Percentiles rank a stretch among this genome's conserved stretches.
phyloP scores from a whole-genome alignment of 2,113 vertebrate genomes.

The Antigone vipio region DNA sequence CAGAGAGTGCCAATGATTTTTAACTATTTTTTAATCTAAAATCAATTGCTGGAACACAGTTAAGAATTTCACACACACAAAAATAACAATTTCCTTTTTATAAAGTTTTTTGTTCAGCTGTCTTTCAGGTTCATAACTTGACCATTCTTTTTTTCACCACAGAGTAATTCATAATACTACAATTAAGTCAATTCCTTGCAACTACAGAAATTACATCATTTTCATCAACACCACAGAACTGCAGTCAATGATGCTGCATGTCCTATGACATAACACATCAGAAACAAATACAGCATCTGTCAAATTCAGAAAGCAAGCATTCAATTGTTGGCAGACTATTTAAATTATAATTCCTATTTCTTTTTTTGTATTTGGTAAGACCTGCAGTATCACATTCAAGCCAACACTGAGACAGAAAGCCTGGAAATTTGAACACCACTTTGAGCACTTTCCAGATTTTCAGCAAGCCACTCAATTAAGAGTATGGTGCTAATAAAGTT shows the following conservation, averaged over 20 bases:
- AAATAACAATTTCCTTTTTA: neutral
- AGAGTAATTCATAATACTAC: neutral
- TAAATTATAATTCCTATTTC: neutral
- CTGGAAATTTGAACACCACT: neutral
- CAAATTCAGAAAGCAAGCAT: neutral
- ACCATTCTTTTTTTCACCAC: neutral
- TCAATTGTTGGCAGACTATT: neutral
- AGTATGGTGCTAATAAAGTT: neutral
- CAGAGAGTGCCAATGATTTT: accelerated
- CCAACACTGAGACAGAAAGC: neutral
- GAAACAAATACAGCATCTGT: neutral
- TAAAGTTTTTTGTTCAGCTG: neutral
- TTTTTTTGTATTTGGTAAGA: neutral
- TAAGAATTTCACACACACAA: neutral
- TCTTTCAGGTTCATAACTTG: neutral
- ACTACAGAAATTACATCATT: neutral
- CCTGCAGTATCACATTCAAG: neutral
- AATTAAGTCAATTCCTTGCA: neutral
- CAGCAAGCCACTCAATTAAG: neutral
- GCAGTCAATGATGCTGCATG: neutral
- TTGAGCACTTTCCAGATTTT: neutral
- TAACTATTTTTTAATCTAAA: neutral
- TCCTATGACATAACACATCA: neutral
- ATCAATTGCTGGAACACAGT: neutral
- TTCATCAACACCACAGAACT: neutral